phyloP scores from a whole-genome alignment of 2,113 vertebrate species.

The Furnarius figulus region DNA sequence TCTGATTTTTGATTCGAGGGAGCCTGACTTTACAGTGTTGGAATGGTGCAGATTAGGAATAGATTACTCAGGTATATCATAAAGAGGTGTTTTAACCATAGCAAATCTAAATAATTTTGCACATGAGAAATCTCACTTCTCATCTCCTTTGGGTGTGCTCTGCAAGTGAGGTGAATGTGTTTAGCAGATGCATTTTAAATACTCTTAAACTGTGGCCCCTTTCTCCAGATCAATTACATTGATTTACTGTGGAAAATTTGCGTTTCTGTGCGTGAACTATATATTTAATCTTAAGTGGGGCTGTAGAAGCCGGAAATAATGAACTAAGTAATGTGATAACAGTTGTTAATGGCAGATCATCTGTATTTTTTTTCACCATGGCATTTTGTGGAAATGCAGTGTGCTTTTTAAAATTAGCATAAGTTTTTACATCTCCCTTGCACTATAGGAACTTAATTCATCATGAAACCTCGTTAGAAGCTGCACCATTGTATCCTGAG shows the following conservation, averaged over 20 bases:
- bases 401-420: background rate
- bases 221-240: background rate
- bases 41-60: background rate
- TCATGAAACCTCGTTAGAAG: background rate
- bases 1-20: background rate
- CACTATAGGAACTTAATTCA: background rate
- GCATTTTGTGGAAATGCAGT: background rate
- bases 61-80: background rate
- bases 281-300: background rate
- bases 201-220: background rate
- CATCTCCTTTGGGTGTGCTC: background rate
- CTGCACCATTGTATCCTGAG: constrained; percentile 2
- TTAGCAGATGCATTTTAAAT: background rate
- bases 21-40: background rate
- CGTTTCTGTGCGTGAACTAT: background rate
- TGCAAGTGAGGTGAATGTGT: background rate
- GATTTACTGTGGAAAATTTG: background rate
- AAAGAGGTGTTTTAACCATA: background rate
- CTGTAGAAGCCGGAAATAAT: background rate
- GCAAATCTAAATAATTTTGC: background rate
- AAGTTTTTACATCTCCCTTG: constrained; percentile 14
- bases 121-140: background rate
- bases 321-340: background rate
- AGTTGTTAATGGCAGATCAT: background rate
- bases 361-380: background rate